A percentile compares a stretch with the other conserved stretches of the same genome.
Evolutionary conservation across 2,888 invertebrate genomes (phyloP).

Genomic region (Agrotis exclamationis): DNA sequence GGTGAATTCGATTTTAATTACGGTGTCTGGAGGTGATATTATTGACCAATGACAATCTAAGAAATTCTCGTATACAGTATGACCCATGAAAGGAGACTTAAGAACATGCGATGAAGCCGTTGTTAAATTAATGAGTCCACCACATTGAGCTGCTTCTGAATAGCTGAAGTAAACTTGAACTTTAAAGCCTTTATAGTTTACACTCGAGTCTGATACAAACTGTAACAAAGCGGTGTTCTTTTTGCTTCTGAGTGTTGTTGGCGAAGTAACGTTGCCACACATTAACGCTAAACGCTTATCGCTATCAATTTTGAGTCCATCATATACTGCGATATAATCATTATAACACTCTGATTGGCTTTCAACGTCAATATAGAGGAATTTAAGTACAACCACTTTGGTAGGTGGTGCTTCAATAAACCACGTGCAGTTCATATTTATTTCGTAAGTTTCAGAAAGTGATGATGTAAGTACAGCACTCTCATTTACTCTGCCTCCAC

Average conservation of each 20-base stretch:
- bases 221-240: slow-evolving; percentile 91
- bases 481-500: slow-evolving; percentile 94
- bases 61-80: slow-evolving; percentile 91
- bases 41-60: slow-evolving; percentile 95
- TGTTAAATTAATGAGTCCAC: slow-evolving; percentile 92
- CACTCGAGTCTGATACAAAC: slow-evolving; percentile 83
- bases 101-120: slow-evolving; percentile 78
- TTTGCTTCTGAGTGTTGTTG: slow-evolving; percentile 91
- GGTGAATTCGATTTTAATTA: slow-evolving; percentile 91
- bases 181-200: slow-evolving; percentile 89
- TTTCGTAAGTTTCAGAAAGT: slow-evolving; percentile 84
- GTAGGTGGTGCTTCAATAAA: slow-evolving; percentile 93
- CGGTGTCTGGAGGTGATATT: slow-evolving; percentile 90
- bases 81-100: slow-evolving; percentile 79
- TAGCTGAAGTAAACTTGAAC: slow-evolving; percentile 92
- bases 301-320: slow-evolving; percentile 73
- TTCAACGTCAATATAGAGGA: slow-evolving; percentile 91
- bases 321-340: slow-evolving; percentile 93
- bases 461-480: slow-evolving; percentile 91
- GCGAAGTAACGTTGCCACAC: slow-evolving; percentile 92
- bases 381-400: slow-evolving; percentile 92
- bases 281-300: slow-evolving; percentile 90
- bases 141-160: slow-evolving; percentile 92
- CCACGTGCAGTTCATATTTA: slow-evolving; percentile 94
- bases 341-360: slow-evolving; percentile 86